Conservation (phyloP, 2,797 vertebrate genomes). For the Cuniculus paca region DNA sequence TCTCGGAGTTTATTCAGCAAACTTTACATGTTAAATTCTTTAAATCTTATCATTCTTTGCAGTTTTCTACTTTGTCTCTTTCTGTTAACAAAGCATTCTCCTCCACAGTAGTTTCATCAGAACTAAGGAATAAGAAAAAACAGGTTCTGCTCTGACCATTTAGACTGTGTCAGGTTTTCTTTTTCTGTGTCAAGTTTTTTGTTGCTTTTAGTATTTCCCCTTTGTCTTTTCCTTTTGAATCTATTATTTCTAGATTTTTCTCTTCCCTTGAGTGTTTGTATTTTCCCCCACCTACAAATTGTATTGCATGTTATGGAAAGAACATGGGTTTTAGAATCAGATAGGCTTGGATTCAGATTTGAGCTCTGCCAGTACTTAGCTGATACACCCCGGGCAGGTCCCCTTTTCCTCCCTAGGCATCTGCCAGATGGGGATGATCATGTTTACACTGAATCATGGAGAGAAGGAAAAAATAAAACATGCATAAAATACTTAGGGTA, state of each 20-base stretch:
- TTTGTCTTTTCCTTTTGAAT: slow-evolving; percentile 34
- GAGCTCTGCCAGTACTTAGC: neutral
- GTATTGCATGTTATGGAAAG: neutral
- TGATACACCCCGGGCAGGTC: neutral
- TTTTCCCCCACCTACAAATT: neutral
- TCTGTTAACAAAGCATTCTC: neutral
- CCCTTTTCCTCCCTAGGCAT: neutral
- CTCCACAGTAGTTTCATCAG: neutral
- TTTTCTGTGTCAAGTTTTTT: neutral
- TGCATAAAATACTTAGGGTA: neutral
- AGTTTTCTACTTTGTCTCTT: neutral
- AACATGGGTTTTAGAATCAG: neutral
- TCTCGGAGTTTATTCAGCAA: neutral
- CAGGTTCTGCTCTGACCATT: neutral
- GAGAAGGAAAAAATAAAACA: neutral
- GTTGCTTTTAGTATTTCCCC: neutral
- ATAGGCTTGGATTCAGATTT: neutral
- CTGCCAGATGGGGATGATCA: neutral
- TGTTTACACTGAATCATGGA: neutral
- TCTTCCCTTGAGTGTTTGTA: neutral
- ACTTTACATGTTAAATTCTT: neutral
- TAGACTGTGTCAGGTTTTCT: neutral
- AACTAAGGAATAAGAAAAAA: neutral
- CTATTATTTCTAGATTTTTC: neutral
- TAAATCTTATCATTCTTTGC: neutral